These are phyloP conservation scores for Drosophila nikananu DNA, from an alignment of 1,140 invertebrate genomes.

Conservation along the genomic window DNA sequence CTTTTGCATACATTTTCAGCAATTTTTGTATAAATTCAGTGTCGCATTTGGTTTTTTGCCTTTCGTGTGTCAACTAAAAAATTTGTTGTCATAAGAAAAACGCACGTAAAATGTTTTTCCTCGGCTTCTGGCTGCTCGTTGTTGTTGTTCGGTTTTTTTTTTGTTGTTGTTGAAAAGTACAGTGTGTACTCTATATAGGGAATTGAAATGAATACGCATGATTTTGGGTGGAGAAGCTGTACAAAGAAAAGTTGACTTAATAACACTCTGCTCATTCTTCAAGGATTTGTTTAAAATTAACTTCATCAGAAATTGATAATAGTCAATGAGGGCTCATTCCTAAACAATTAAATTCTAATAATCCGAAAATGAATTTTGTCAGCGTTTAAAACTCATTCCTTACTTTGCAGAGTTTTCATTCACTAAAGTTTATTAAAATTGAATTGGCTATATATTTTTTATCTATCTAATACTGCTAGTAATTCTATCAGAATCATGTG, in stretches of 20 bases:
- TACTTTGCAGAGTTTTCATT: background rate
- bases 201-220: no score
- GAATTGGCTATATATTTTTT: no score
- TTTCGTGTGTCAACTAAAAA: constrained; percentile 37
- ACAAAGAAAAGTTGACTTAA: no score
- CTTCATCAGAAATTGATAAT: background rate
- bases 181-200: constrained; percentile 6
- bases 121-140: constrained; percentile 20
- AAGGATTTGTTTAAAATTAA: background rate
- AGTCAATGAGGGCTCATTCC: background rate
- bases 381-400: no score
- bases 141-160: constrained; percentile 15
- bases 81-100: constrained; percentile 67
- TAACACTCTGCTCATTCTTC: no score
- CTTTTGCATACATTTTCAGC: constrained; percentile 53
- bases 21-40: constrained; percentile 18
- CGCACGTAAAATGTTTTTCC: constrained; percentile 64
- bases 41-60: constrained; percentile 24
- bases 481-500: no score
- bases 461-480: no score
- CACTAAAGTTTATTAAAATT: no score
- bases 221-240: no score
- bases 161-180: background rate
- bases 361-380: no score
- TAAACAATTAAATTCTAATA: no score